Conservation (phyloP, 2,113 vertebrate species). For the Herpailurus yagouaroundi region DNA sequence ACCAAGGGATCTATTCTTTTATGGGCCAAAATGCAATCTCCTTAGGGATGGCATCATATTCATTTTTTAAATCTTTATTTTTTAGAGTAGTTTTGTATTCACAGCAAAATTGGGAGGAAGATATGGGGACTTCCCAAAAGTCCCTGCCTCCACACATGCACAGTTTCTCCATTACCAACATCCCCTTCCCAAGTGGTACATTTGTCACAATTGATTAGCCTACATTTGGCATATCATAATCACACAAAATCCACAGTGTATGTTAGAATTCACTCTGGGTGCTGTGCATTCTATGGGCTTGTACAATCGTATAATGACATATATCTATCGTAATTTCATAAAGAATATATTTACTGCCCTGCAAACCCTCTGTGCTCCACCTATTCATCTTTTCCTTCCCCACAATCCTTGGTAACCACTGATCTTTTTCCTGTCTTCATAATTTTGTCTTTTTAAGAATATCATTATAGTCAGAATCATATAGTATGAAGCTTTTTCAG, state of each 20-base stretch:
- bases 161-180: not conserved
- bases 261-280: not conserved
- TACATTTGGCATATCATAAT: not conserved
- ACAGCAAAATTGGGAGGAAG: not conserved
- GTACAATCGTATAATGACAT: not conserved
- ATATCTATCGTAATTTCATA: not conserved
- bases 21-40: not conserved
- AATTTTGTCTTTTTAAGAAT: not conserved
- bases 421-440: not conserved
- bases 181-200: no score
- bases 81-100: not conserved
- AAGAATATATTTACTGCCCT: not conserved
- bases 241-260: not conserved
- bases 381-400: not conserved
- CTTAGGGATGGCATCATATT: not conserved
- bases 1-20: not conserved
- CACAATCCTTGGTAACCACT: not conserved
- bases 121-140: not conserved
- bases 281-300: not conserved
- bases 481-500: not conserved
- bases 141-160: no score
- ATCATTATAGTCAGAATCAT: not conserved
- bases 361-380: not conserved
- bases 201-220: not conserved
- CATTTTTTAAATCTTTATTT: not conserved